Evolutionary conservation across 2,113 vertebrate species (phyloP).

Genomic region (Pseudopodoces humilis): DNA sequence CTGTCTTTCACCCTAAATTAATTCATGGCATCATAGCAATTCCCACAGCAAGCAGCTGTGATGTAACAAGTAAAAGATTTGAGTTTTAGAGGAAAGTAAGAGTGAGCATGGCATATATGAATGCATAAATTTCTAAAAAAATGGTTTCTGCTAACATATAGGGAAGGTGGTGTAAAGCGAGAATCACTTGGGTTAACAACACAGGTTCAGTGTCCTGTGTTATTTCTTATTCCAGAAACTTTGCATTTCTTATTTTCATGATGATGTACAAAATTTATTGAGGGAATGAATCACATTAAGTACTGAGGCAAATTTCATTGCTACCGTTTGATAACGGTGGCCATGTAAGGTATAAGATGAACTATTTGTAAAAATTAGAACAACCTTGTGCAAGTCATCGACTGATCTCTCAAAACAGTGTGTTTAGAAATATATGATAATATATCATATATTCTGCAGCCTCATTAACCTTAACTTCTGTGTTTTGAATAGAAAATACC

Average conservation of each 20-base stretch:
- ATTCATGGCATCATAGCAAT: background rate
- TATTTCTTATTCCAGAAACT: background rate
- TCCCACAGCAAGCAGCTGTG: background rate
- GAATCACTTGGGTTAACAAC: background rate
- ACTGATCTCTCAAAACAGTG: background rate
- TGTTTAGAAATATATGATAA: background rate
- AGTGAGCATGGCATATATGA: background rate
- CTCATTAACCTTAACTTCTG: background rate
- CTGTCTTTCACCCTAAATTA: slow-evolving; percentile 51
- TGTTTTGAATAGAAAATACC: background rate
- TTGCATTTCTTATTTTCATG: background rate
- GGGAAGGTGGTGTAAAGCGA: background rate
- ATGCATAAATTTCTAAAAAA: background rate
- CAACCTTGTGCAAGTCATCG: background rate
- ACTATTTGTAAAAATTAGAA: background rate
- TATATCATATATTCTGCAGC: background rate
- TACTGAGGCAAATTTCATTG: background rate
- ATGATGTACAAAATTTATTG: background rate
- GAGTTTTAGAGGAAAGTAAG: background rate
- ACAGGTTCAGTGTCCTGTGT: background rate
- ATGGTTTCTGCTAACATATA: background rate
- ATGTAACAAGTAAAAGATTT: background rate
- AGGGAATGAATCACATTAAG: background rate
- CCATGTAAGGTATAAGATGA: background rate
- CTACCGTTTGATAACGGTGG: background rate